These are phyloP conservation scores for Malurus splendens DNA, from an alignment of 2,797 vertebrate species.

Conservation along the genomic window DNA sequence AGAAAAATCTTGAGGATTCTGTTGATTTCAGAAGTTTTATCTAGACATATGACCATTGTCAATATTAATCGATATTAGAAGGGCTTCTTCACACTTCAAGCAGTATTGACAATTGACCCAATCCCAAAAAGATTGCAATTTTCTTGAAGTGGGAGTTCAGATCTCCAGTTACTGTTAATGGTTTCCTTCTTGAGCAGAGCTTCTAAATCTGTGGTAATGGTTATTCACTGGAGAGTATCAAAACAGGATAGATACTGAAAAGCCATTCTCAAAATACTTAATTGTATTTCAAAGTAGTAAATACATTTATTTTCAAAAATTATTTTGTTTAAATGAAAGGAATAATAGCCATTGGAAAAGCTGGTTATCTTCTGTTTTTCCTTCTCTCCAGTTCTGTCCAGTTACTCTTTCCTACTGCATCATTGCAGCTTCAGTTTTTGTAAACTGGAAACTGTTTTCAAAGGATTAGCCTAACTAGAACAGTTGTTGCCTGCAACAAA, in stretches of 20 bases:
- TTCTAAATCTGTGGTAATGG: neutral
- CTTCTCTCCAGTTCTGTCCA: neutral
- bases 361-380: neutral
- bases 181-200: neutral
- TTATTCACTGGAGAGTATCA: neutral
- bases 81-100: neutral
- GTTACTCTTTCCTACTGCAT: neutral
- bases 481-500: neutral
- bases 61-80: neutral
- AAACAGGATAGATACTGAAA: neutral
- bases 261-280: neutral
- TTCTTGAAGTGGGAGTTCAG: neutral
- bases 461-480: neutral
- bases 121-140: neutral
- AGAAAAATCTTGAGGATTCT: accelerated
- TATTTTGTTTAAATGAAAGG: neutral
- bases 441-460: neutral
- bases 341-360: neutral
- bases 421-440: neutral
- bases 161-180: neutral
- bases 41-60: neutral
- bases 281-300: neutral
- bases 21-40: neutral
- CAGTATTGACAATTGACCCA: neutral
- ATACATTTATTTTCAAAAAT: accelerated